Evolutionary conservation across 2,797 vertebrate genomes (phyloP), one percentile per base, ranked within the genome.

Genomic region (Ctenopoma kingsleyae): DNA sequence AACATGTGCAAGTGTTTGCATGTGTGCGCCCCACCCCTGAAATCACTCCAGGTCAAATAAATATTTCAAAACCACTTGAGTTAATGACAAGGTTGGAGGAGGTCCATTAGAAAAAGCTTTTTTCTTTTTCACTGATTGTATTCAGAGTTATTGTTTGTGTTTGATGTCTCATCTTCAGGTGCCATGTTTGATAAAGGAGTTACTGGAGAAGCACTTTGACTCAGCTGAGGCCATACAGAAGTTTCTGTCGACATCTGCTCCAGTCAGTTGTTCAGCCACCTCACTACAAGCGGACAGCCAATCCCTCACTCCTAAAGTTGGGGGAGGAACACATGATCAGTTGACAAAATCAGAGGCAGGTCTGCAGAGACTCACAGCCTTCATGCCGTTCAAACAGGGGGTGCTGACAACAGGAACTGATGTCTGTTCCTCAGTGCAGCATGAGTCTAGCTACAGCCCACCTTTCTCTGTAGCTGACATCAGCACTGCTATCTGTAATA

Each of bases 201-300:
- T 93, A 50, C 17, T 94, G 71, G 90, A 91, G 60, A 93, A 91
- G 69, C 91, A 93, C 67, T 86, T 93, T n/a, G 64, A 83, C 43
- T 91, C 92, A n/a, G 5, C 85, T 30, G 90, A 92, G 22, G 61
- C 79, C 10, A 35, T 83, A 40, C 85, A 88, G 60, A 84, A 54
- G 67, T 75, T 92, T 47, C 63, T 90, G 56, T 57, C 54, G 22
- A 65, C 73, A 17, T 52, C 82, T 6, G 54, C 60, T 47, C 27
- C 83, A 13, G 43, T 22, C 57, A 41, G 57, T 20, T 81, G 54
- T 5, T 49, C 66, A 48, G 48, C 70, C 12, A 35, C 74, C 10
- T 22, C 76, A 44, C 61, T 43, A 47, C 84, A 74, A 52, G 67
- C 74, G 65, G 64, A 81, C 12, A 38, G 53, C 59, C 82, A 85